Evolutionary conservation across 2,888 invertebrate genomes (phyloP).

Genomic region (Tenodera sinensis): DNA sequence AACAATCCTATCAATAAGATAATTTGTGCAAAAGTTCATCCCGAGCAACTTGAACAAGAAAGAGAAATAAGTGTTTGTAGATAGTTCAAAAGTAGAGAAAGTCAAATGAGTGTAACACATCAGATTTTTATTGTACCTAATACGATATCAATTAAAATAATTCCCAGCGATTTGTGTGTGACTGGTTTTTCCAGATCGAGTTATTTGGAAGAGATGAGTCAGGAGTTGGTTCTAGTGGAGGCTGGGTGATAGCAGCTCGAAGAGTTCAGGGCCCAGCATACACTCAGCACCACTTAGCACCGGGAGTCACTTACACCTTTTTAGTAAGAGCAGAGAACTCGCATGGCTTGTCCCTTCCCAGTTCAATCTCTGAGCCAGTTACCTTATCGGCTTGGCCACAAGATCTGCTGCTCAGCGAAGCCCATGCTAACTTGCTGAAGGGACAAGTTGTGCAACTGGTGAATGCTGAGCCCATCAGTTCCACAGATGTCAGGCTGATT

Average conservation of each 20-base stretch:
- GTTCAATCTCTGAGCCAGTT: slow-evolving; percentile 28
- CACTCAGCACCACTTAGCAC: slow-evolving; percentile 66
- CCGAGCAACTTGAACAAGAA: too few relatives aligned
- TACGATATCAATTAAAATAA: neutral
- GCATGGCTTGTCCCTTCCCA: slow-evolving; percentile 54
- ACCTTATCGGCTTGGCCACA: slow-evolving; percentile 51
- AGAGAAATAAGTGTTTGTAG: too few relatives aligned
- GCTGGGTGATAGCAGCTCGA: slow-evolving; percentile 59
- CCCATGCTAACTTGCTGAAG: slow-evolving; percentile 66
- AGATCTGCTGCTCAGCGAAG: slow-evolving; percentile 64
- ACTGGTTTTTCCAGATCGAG: slow-evolving; percentile 56
- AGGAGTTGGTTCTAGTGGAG: slow-evolving; percentile 45
- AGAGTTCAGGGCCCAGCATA: slow-evolving; percentile 68
- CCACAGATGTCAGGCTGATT: slow-evolving; percentile 79
- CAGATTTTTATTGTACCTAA: too few relatives aligned
- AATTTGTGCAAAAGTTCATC: too few relatives aligned
- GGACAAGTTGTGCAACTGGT: slow-evolving; percentile 71
- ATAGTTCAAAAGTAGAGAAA: too few relatives aligned
- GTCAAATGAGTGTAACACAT: too few relatives aligned
- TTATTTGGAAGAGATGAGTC: slow-evolving; percentile 63
- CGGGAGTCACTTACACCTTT: slow-evolving; percentile 83
- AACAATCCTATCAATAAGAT: too few relatives aligned
- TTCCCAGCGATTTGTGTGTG: neutral
- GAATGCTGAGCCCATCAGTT: slow-evolving; percentile 77
- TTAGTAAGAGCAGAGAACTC: slow-evolving; percentile 85